A percentile compares a stretch with the other conserved stretches of the same genome.
Conservation (phyloP, 2,113 vertebrate genomes). For the Actenoides hombroni region DNA sequence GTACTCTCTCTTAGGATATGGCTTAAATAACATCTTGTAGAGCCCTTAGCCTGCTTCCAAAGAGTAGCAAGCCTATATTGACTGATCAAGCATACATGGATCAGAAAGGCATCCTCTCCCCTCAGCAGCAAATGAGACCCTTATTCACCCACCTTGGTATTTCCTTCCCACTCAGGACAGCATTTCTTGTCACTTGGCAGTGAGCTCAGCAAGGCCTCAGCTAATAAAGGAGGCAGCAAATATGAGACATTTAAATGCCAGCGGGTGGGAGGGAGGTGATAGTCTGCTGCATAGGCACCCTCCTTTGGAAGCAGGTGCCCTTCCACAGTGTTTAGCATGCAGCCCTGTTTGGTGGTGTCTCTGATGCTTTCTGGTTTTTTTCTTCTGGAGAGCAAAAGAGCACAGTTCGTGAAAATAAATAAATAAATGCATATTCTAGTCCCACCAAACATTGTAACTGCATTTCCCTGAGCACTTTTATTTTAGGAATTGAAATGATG, state of each 20-base stretch:
- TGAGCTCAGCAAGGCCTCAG: neutral
- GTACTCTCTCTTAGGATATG: neutral
- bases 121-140: neutral
- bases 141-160: neutral
- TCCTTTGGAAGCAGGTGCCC: neutral
- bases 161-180: neutral
- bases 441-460: neutral
- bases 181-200: neutral
- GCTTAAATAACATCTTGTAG: neutral
- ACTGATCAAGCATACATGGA: neutral
- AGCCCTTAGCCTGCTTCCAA: neutral
- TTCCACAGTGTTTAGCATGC: neutral
- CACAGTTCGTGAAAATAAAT: neutral
- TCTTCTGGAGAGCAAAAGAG: neutral
- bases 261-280: neutral
- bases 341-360: neutral
- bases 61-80: fast-evolving
- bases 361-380: neutral
- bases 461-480: neutral
- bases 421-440: neutral
- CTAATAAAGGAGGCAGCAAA: neutral
- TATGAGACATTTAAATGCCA: neutral
- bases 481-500: neutral
- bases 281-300: neutral
- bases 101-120: neutral